Evolutionary conservation across 1,140 invertebrate genomes (phyloP), one percentile per base, ranked within the genome.

Genomic region (Lineus longissimus): DNA sequence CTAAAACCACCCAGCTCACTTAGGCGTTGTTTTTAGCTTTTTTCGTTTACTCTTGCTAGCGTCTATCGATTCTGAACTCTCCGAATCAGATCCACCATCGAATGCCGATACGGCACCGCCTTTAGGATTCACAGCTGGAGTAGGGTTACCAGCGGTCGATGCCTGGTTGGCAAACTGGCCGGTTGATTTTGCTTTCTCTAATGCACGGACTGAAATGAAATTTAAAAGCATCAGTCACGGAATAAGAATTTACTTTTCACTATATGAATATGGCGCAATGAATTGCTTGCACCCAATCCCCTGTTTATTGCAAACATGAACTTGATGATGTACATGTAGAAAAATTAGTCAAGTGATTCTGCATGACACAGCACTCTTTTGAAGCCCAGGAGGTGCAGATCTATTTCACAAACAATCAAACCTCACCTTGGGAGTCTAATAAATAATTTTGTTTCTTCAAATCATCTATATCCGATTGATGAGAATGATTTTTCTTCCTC

Each of bases 391-490:
- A n/a, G n/a, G n/a, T n/a, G n/a, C n/a, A n/a, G n/a, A n/a, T n/a
- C n/a, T n/a, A n/a, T n/a, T n/a, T n/a, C n/a, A n/a, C 4, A 27
- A 23, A 51, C n/a, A 9, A 23, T 7, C 25, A 51, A 27, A 51
- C 11, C 70, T 85, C 86, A 93, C 92, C 96, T 85, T 98, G 94
- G 75, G 90, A 86, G 84, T 97, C 94, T 30, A 97, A 81, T 47
- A 91, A 82, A 76, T 78, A 88, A 82, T 98, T 98, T 82, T 97
- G 94, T 72, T 90, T 86, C 80, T 89, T 94, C 56, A 98, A 85
- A 79, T 96, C 92, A 73, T 97, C 94, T 74, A 98, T 97, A 74
- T 97, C 95, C 73, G 93, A 90, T 78, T 96, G 92, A 78, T 95
- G 93, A 0, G 90, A 88, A 43, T 87, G 87, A 78, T 96, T 97